Evolutionary conservation across 2,797 vertebrate species (phyloP), one percentile per base, ranked within the genome.

Genomic region (Ctenosaura bakeri): DNA sequence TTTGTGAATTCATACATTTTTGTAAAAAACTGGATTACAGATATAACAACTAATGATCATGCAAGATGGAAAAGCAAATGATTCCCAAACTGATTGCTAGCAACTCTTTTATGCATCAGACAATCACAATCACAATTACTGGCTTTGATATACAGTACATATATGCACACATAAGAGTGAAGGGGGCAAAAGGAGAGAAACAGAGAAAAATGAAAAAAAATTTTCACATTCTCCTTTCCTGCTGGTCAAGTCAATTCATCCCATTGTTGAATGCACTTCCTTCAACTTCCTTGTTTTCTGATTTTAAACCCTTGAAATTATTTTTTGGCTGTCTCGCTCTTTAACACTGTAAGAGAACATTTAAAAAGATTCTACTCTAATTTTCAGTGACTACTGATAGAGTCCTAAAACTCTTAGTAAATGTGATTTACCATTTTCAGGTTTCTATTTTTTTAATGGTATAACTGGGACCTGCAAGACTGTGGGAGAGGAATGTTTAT

Each of bases 231-330:
- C 22, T 32, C 16, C 22, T 52, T 12, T 22, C 8, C 35, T 62
- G 73, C 29, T 29, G 18, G 66, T 66, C 24, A 22, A 38, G 16
- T 62, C 16, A 62, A 46, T 77, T 83, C 56, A n/a, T 50, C 5
- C 9, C 56, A 76, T 81, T 32, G 52, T 24, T 64, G n/a, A 8
- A 2, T 66, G 18, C 8, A 26, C 29, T 18, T 64, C 9, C 73
- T 4, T 84, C 13, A 69, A 22, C 64, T 90, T 81, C 86, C 50
- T 88, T 38, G 69, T 59, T 71, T 38, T 82, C 18, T 29, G 32
- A 77, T 88, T 77, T 83, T 73, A 86, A 83, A 38, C 84, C 20
- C 64, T 86, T 71, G 62, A 69, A 88, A 92, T 88, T 78, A 10
- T 13, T 38, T 59, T 35, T 71, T 13, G 6, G 83, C 10, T 83